Conservation (phyloP, 2,113 vertebrate genomes). For the Callipepla squamata region DNA sequence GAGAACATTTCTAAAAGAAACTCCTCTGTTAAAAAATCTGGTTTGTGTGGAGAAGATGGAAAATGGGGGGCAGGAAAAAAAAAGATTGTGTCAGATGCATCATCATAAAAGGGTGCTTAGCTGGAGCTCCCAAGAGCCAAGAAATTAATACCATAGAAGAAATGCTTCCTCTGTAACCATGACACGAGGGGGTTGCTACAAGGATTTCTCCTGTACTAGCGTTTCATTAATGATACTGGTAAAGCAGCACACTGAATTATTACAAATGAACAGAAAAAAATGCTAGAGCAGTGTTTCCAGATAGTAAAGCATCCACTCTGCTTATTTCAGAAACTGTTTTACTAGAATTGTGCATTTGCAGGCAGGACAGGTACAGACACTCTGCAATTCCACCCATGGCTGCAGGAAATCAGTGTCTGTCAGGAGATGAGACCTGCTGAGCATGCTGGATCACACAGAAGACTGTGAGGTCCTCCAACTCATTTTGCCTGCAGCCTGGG, state of each 20-base stretch:
- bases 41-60: background rate
- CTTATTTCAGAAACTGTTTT: background rate
- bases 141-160: background rate
- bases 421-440: background rate
- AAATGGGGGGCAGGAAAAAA: background rate
- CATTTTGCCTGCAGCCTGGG: background rate
- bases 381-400: background rate
- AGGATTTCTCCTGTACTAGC: slow-evolving; percentile 5
- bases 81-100: background rate
- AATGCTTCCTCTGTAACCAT: background rate
- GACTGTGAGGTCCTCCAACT: background rate
- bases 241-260: background rate
- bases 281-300: background rate
- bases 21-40: slow-evolving; percentile 63
- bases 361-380: background rate
- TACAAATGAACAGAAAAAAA: background rate
- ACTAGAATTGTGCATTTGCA: background rate
- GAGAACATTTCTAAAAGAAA: slow-evolving; percentile 55
- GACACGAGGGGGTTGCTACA: background rate
- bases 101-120: background rate
- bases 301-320: background rate
- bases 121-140: background rate
- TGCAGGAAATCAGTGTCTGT: background rate
- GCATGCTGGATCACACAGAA: background rate
- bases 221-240: background rate